Evolutionary conservation across 1,140 invertebrate genomes (phyloP).

Genomic region (Samia ricini): DNA sequence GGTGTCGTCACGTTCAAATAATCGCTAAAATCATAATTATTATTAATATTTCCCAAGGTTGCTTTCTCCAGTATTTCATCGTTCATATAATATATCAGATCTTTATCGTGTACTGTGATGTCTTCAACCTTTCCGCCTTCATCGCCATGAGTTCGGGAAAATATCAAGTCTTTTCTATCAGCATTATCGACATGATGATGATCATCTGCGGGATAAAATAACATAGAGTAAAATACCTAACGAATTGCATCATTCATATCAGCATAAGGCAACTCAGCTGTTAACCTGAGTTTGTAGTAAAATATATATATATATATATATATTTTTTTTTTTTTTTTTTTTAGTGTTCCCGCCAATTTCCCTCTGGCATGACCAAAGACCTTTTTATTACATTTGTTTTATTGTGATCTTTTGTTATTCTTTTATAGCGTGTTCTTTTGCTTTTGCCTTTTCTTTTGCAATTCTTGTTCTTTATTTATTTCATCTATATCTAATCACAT

Average conservation of each 20-base stretch:
- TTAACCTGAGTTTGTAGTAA: not conserved
- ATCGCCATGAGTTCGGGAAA: not conserved
- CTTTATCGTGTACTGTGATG: constrained; percentile 6
- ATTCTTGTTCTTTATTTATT: too few relatives aligned
- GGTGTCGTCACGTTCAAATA: not conserved
- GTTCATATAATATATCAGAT: constrained; percentile 23
- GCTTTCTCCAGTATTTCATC: constrained; percentile 9
- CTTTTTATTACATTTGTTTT: too few relatives aligned
- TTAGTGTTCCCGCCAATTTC: too few relatives aligned
- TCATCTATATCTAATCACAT: too few relatives aligned
- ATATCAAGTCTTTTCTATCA: not conserved
- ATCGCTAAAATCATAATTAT: not conserved
- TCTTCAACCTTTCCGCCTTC: not conserved
- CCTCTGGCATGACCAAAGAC: too few relatives aligned
- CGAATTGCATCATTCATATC: not conserved
- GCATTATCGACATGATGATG: not conserved
- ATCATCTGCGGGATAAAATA: not conserved
- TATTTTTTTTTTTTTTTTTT: too few relatives aligned
- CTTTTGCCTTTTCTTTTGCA: too few relatives aligned
- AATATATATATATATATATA: too few relatives aligned
- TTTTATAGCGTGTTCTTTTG: too few relatives aligned
- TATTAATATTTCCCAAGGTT: not conserved
- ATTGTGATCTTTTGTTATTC: too few relatives aligned
- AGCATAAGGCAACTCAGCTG: not conserved
- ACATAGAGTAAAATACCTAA: not conserved